phyloP scores from a whole-genome alignment of 2,797 vertebrate genomes.

The Catharus ustulatus region DNA sequence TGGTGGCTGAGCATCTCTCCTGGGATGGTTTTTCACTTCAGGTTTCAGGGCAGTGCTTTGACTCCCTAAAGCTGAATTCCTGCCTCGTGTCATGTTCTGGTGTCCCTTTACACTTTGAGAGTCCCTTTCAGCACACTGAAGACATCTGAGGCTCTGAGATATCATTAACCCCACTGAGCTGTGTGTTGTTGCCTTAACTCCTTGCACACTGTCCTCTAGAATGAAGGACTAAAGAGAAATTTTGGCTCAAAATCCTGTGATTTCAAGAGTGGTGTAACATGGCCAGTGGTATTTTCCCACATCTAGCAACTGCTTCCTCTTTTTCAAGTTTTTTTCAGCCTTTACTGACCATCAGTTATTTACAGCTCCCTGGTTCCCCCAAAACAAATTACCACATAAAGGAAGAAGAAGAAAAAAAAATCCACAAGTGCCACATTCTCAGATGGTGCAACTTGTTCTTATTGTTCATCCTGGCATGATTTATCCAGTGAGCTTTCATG shows the following conservation, averaged over 20 bases:
- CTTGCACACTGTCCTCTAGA: background rate
- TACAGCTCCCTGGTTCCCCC: background rate
- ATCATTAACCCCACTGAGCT: background rate
- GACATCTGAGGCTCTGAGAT: background rate
- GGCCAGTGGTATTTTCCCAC: background rate
- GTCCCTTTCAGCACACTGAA: background rate
- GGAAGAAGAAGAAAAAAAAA: background rate
- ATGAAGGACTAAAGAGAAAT: background rate
- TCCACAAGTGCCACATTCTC: background rate
- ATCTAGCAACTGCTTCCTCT: conserved; percentile 7
- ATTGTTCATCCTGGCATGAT: background rate
- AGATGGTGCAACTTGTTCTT: background rate
- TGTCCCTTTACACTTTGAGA: background rate
- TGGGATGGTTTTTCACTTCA: background rate
- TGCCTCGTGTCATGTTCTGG: background rate
- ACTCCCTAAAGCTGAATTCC: background rate
- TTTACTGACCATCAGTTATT: background rate
- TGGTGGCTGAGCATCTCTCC: rapidly evolving
- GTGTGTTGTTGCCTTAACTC: background rate
- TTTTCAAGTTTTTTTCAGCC: background rate
- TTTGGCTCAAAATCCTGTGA: background rate
- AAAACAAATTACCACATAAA: background rate
- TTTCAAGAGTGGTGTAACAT: background rate
- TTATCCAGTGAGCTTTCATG: background rate
- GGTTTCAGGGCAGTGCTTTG: background rate